phyloP scores from a whole-genome alignment of 2,113 vertebrate species.

The Phalacrocorax aristotelis region DNA sequence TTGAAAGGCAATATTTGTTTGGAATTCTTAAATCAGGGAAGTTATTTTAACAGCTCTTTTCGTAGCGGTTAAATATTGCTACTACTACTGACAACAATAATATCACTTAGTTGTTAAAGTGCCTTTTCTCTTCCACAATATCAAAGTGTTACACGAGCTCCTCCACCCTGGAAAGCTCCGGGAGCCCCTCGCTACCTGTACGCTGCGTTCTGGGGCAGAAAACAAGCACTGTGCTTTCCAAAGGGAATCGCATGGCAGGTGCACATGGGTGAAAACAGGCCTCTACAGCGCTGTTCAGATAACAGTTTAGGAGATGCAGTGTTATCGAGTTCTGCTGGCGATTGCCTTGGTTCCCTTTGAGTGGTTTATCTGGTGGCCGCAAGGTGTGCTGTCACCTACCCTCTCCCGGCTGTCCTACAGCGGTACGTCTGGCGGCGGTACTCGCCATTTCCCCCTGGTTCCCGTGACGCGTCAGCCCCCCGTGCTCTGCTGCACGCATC shows the following conservation, averaged over 20 bases:
- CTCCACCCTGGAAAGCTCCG: no score
- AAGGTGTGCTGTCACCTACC: no score
- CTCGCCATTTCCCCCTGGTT: accelerated
- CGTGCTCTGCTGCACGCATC: not conserved
- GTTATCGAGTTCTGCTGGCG: not conserved
- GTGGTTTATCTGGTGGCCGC: no score
- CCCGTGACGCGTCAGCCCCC: not conserved
- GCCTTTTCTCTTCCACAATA: not conserved
- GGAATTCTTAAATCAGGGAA: not conserved
- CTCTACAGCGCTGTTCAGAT: no score
- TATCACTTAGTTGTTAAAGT: not conserved
- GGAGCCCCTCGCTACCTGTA: not conserved
- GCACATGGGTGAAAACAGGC: not conserved
- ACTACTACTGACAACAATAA: not conserved
- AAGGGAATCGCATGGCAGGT: not conserved
- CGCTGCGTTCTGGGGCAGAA: accelerated
- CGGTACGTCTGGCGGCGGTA: accelerated
- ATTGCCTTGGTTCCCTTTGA: no score
- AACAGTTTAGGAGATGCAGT: not conserved
- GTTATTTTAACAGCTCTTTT: not conserved
- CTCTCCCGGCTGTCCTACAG: not conserved
- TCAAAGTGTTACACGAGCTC: not conserved
- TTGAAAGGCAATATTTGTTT: not conserved
- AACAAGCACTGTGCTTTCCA: not conserved
- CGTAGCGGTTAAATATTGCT: not conserved